Conservation (phyloP, 1,140 invertebrate species). For the Thaumetopoea pityocampa region DNA sequence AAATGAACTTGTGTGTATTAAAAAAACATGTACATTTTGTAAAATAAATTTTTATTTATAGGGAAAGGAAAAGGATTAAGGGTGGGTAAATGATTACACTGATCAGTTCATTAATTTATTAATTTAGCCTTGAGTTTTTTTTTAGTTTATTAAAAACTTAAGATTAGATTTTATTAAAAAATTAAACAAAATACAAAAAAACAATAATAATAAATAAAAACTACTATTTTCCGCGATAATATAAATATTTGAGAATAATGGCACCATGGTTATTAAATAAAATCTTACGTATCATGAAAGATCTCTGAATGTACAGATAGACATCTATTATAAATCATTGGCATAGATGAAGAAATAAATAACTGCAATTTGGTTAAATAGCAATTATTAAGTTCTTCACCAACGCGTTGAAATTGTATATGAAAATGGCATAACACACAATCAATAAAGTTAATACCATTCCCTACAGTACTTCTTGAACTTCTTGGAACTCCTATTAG, state of each 20-base stretch:
- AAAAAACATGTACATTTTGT: slow-evolving; percentile 15
- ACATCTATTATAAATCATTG: no score
- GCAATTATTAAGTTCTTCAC: no score
- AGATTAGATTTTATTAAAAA: slow-evolving; percentile 17
- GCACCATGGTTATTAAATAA: slow-evolving; percentile 50
- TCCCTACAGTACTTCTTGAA: no score
- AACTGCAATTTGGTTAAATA: no score
- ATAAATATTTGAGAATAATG: slow-evolving; percentile 39
- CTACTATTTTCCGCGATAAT: no score
- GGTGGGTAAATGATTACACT: slow-evolving; percentile 51
- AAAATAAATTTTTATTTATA: slow-evolving; percentile 12
- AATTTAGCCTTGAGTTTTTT: slow-evolving; percentile 23
- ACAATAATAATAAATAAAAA: slow-evolving; percentile 12
- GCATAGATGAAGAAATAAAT: no score
- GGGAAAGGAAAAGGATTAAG: slow-evolving; percentile 19
- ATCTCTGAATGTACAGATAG: slow-evolving; percentile 32
- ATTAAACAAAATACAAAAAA: slow-evolving; percentile 23
- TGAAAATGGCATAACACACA: no score
- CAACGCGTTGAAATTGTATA: no score
- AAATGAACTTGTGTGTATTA: slow-evolving; percentile 1
- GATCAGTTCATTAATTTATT: slow-evolving; percentile 25
- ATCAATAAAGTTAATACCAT: no score
- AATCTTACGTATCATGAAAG: slow-evolving; percentile 20
- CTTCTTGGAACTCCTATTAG: no score
- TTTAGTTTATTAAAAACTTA: slow-evolving; percentile 33